Conservation (phyloP, 2,797 vertebrate species). For the Falco naumanni region DNA sequence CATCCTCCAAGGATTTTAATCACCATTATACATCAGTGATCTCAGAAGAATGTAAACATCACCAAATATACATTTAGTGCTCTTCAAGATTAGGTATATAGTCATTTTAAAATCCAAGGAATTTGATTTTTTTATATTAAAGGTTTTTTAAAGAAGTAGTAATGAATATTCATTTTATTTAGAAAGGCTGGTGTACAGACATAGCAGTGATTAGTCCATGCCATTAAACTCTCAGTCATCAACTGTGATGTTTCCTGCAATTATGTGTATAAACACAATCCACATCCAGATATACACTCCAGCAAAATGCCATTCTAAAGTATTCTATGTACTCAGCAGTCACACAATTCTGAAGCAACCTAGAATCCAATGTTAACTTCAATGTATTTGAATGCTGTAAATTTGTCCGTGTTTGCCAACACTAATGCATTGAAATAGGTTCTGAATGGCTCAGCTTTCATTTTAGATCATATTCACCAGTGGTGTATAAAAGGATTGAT, state of each 20-base stretch:
- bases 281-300: background rate
- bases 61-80: background rate
- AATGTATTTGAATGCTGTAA: rapidly evolving
- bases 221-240: background rate
- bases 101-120: background rate
- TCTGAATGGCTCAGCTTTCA: background rate
- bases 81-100: background rate
- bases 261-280: background rate
- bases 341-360: background rate
- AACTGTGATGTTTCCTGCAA: background rate
- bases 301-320: background rate
- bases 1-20: background rate
- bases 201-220: background rate
- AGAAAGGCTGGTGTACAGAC: background rate
- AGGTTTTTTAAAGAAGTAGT: background rate
- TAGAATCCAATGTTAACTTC: background rate
- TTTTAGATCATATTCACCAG: background rate
- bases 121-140: background rate
- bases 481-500: background rate
- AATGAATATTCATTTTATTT: background rate
- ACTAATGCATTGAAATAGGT: background rate
- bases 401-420: background rate
- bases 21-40: background rate
- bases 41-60: background rate
- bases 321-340: background rate